phyloP scores from a whole-genome alignment of 1,140 invertebrate species.

The Drosophila lacertosa region DNA sequence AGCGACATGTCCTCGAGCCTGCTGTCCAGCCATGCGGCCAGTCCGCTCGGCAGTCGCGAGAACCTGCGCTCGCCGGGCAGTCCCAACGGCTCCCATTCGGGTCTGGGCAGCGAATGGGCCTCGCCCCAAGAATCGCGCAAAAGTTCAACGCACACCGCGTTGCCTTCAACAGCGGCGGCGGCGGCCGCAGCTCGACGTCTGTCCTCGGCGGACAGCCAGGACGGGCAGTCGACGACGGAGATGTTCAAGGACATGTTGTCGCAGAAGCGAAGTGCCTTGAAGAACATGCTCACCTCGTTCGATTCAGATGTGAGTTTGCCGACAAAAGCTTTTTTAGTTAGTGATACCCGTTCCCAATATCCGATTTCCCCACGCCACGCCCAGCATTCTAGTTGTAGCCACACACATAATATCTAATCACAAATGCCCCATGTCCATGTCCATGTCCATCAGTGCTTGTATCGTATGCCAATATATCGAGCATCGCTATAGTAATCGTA shows the following conservation, averaged over 20 bases:
- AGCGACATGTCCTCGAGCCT: constrained; percentile 84
- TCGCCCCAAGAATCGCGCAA: constrained; percentile 83
- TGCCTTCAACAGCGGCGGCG: constrained; percentile 13
- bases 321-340: too few species aligned
- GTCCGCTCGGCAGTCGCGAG: constrained; percentile 91
- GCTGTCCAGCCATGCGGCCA: constrained; percentile 85
- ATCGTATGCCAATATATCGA: constrained; percentile 25
- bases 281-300: constrained; percentile 94
- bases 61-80: constrained; percentile 87
- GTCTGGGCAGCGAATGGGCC: constrained; percentile 77
- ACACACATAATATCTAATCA: background rate
- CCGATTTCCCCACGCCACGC: background rate
- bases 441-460: constrained; percentile 8
- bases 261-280: constrained; percentile 93
- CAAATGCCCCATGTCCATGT: constrained; percentile 17
- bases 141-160: constrained; percentile 74
- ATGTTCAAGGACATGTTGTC: constrained; percentile 95
- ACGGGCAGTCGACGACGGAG: constrained; percentile 91
- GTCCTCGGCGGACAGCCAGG: constrained; percentile 84
- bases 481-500: constrained; percentile 27
- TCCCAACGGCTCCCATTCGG: constrained; percentile 73
- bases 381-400: background rate
- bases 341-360: background rate
- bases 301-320: constrained; percentile 91
- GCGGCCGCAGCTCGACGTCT: constrained; percentile 54